phyloP scores from a whole-genome alignment of 2,113 vertebrate species.

The Glaucidium brasilianum region DNA sequence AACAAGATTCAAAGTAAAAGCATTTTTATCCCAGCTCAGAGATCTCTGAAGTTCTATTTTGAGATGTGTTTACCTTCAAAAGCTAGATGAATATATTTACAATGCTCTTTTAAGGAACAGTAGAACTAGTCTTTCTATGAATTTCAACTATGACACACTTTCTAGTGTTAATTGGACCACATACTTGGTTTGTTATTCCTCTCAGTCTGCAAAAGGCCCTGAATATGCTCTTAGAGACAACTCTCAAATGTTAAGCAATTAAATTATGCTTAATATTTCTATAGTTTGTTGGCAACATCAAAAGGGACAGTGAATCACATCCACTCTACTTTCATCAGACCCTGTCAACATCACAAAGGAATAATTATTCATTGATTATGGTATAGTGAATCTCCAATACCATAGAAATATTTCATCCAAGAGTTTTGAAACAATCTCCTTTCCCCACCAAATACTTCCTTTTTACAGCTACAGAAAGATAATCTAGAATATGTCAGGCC shows the following conservation, averaged over 20 bases:
- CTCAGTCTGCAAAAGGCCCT: not conserved
- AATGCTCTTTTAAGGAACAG: not conserved
- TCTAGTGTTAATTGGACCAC: not conserved
- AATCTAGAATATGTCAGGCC: not conserved
- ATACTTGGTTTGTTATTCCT: not conserved
- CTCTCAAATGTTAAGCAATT: constrained; percentile 15
- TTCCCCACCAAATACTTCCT: not conserved
- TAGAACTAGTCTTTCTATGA: not conserved
- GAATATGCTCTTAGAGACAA: not conserved
- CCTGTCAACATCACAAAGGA: constrained; percentile 5
- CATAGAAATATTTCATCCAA: not conserved
- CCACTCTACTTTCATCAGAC: not conserved
- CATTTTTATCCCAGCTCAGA: not conserved
- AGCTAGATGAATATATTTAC: not conserved
- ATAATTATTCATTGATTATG: constrained; percentile 38
- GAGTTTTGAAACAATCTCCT: constrained; percentile 12
- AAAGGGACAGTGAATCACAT: not conserved
- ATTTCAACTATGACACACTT: not conserved
- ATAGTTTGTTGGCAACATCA: constrained; percentile 4
- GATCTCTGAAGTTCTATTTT: not conserved
- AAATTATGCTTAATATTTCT: not conserved
- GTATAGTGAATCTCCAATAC: not conserved
- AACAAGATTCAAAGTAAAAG: not conserved
- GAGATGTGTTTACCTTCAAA: not conserved
- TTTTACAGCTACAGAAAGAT: not conserved